A percentile compares a stretch with the other conserved stretches of the same genome.
Evolutionary conservation across 2,797 vertebrate species (phyloP).

Genomic region (Pipistrellus pipistrellus): DNA sequence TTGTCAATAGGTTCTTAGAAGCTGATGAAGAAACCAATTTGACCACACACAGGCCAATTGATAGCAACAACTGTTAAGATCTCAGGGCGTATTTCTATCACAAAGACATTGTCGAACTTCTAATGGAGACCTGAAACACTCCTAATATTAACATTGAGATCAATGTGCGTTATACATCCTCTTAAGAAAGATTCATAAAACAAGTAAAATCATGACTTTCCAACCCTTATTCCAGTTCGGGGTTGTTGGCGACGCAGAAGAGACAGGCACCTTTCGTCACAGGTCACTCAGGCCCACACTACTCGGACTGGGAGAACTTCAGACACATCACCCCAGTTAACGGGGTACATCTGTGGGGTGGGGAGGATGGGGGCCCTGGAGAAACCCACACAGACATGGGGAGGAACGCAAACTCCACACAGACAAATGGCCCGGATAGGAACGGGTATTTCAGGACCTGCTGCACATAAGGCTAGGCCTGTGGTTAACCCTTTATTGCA

Average conservation of each 20-base stretch:
- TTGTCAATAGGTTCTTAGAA: background rate
- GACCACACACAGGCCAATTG: background rate
- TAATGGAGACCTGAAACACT: background rate
- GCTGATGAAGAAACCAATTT: background rate
- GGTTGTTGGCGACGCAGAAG: background rate
- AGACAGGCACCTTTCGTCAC: background rate
- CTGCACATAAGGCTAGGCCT: too few relatives aligned
- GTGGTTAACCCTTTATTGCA: background rate
- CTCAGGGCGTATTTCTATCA: background rate
- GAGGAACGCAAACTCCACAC: background rate
- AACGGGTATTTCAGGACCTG: too few relatives aligned
- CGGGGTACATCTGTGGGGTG: background rate
- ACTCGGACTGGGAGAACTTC: background rate
- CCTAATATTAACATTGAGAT: background rate
- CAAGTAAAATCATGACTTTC: background rate
- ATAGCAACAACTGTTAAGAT: background rate
- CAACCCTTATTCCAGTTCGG: background rate
- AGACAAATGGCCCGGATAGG: too few relatives aligned
- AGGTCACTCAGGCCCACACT: background rate
- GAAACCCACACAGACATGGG: background rate
- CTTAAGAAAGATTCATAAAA: background rate
- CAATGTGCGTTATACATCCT: background rate
- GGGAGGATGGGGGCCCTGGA: background rate
- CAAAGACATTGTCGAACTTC: background rate
- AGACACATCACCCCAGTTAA: background rate